phyloP scores from a whole-genome alignment of 2,888 invertebrate species.

The Lasioglossum vierecki region DNA sequence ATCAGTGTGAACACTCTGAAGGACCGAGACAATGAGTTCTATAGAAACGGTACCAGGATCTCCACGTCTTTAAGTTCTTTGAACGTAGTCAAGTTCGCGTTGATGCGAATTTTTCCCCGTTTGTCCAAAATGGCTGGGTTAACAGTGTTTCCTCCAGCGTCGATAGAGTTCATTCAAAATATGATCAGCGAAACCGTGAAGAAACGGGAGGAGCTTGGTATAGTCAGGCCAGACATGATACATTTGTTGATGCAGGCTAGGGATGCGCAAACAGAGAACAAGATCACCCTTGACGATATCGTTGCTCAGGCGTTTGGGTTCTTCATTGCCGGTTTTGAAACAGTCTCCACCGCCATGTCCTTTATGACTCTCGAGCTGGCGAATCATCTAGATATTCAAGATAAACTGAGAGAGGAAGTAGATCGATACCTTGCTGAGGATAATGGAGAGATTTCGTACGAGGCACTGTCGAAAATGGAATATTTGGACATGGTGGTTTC shows the following conservation, averaged over 20 bases:
- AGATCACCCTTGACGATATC: conserved; percentile 79
- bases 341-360: conserved; percentile 72
- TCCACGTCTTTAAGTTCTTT: too few species aligned
- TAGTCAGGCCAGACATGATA: conserved; percentile 86
- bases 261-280: conserved; percentile 34
- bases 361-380: conserved; percentile 71
- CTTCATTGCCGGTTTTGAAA: conserved; percentile 78
- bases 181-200: conserved; percentile 82
- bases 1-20: conserved; percentile 74
- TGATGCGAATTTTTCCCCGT: conserved; percentile 48
- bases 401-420: conserved; percentile 80
- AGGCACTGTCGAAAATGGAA: conserved; percentile 67
- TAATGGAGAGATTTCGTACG: conserved; percentile 70
- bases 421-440: conserved; percentile 63
- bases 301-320: conserved; percentile 84
- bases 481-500: conserved; percentile 77
- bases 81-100: conserved; percentile 45
- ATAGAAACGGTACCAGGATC: conserved; percentile 15
- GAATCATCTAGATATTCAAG: conserved; percentile 83
- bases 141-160: conserved; percentile 42
- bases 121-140: conserved; percentile 48
- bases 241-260: conserved; percentile 85
- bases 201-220: conserved; percentile 83
- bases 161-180: conserved; percentile 57
- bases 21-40: conserved; percentile 77